Evolutionary conservation across 2,113 vertebrate genomes (phyloP).

Genomic region (Thymallus thymallus): DNA sequence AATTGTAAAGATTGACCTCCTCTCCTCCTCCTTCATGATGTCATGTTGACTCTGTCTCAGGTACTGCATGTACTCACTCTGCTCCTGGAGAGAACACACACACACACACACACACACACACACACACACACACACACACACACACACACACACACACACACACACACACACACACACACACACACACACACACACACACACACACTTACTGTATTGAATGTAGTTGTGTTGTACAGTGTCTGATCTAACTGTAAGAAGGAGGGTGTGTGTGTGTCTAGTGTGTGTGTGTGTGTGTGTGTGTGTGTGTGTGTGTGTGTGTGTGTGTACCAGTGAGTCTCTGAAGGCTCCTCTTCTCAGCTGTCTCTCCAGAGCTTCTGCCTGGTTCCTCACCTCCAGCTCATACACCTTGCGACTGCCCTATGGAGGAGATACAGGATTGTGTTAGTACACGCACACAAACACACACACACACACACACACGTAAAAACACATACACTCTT

Average conservation of each 20-base stretch:
- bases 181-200: slow-evolving; percentile 9
- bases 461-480: slow-evolving; percentile 10
- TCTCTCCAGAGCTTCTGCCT: slow-evolving; percentile 81
- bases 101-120: too few species aligned
- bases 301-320: slow-evolving; percentile 15
- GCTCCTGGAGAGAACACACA: slow-evolving; percentile 62
- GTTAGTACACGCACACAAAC: background rate
- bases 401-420: slow-evolving; percentile 91
- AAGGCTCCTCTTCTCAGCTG: slow-evolving; percentile 80
- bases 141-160: slow-evolving; percentile 23
- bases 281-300: background rate
- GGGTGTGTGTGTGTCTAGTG: slow-evolving; percentile 4
- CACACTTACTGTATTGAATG: background rate
- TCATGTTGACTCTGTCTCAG: slow-evolving; percentile 86
- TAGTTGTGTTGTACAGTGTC: background rate
- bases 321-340: slow-evolving; percentile 78
- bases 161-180: background rate
- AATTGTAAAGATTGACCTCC: slow-evolving; percentile 57
- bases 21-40: slow-evolving; percentile 89
- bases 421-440: slow-evolving; percentile 9
- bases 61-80: slow-evolving; percentile 79
- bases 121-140: too few species aligned
- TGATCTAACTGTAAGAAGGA: background rate
- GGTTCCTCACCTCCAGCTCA: slow-evolving; percentile 88
- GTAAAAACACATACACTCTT: background rate